Percentiles rank a stretch among this genome's conserved stretches.
These are phyloP conservation scores for Chelonia mydas DNA, from an alignment of 2,797 vertebrate species.

Conservation along the genomic window DNA sequence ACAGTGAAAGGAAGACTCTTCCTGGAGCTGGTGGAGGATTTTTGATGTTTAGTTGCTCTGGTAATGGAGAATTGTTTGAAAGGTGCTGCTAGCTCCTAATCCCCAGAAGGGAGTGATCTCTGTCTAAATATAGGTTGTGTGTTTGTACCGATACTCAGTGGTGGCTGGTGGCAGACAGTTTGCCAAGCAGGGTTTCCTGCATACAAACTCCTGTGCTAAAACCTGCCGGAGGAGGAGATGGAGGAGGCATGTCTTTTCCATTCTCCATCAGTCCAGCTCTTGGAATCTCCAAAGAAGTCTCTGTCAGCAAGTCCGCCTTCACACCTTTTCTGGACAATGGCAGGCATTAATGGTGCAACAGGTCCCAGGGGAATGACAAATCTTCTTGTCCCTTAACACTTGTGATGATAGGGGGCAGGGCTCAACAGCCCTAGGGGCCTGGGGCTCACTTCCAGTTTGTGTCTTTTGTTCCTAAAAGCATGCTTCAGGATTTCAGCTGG, in stretches of 20 bases:
- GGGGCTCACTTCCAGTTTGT: neutral
- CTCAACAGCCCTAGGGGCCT: neutral
- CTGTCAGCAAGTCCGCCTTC: neutral
- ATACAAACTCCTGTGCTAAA: slow-evolving; percentile 19
- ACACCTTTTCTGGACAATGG: neutral
- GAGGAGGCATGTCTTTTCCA: neutral
- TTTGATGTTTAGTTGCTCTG: neutral
- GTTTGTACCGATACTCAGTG: neutral
- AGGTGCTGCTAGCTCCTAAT: neutral
- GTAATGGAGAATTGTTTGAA: neutral
- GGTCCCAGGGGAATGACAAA: neutral
- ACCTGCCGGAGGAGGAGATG: neutral
- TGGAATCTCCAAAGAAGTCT: neutral
- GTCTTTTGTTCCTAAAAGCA: neutral
- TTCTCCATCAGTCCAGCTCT: neutral
- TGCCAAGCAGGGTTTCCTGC: neutral
- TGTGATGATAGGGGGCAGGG: neutral
- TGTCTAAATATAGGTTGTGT: neutral
- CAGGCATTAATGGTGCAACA: neutral
- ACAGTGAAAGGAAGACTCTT: neutral
- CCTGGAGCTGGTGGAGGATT: neutral
- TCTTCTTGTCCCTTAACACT: neutral
- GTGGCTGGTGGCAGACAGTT: neutral
- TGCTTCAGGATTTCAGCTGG: neutral
- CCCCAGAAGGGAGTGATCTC: neutral